phyloP scores from a whole-genome alignment of 2,797 vertebrate species.

The Tachyglossus aculeatus region DNA sequence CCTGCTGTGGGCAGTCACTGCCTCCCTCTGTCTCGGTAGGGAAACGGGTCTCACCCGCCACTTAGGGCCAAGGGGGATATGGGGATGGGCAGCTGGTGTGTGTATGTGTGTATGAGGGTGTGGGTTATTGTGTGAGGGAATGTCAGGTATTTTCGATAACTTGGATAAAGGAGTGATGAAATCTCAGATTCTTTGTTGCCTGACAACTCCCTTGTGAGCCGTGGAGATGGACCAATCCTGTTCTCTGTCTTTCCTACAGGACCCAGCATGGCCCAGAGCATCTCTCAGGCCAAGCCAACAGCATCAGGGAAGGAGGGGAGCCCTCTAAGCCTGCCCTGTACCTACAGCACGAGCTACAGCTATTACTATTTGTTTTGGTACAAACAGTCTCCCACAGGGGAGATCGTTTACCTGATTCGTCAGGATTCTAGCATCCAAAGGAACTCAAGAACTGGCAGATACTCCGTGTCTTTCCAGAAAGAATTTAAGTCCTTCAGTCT shows the following conservation, averaged over 20 bases:
- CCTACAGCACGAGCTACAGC: background rate
- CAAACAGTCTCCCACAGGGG: background rate
- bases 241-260: background rate
- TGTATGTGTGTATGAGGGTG: no score
- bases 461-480: background rate
- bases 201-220: no score
- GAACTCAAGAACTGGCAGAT: background rate
- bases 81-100: background rate
- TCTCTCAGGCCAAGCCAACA: conserved; percentile 1
- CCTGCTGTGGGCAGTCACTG: background rate
- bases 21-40: conserved; percentile 11
- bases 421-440: background rate
- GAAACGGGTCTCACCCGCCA: background rate
- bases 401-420: background rate
- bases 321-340: background rate
- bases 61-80: no score
- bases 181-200: background rate
- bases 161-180: background rate
- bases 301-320: background rate
- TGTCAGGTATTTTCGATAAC: background rate
- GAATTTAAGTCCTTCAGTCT: background rate
- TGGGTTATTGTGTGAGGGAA: background rate
- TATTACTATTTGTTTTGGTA: background rate
- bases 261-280: conserved; percentile 7
- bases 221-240: no score